Evolutionary conservation across 2,113 vertebrate species (phyloP).

Genomic region (Parus major): DNA sequence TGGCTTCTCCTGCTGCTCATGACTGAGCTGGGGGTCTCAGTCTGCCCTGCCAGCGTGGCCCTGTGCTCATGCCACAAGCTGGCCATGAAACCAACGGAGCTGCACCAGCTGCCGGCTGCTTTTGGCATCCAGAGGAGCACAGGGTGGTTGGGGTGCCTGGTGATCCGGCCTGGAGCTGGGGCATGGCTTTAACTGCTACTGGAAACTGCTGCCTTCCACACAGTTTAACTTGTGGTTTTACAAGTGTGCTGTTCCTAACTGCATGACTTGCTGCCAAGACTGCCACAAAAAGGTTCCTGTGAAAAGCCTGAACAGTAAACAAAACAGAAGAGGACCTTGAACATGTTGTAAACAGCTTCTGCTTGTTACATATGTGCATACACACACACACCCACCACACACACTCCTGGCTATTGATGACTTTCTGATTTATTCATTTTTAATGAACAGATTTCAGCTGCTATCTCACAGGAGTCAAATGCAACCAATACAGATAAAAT

Average conservation of each 20-base stretch:
- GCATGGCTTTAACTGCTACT: neutral
- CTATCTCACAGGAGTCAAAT: neutral
- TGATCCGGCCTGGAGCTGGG: neutral
- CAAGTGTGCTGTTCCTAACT: neutral
- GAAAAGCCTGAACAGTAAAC: slow-evolving; percentile 29
- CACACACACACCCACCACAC: neutral
- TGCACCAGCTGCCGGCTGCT: neutral
- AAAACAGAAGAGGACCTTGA: slow-evolving; percentile 19
- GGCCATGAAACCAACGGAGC: neutral
- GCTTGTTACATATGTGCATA: neutral
- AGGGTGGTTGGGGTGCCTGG: neutral
- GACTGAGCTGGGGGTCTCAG: accelerated
- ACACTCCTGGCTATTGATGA: neutral
- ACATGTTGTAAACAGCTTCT: slow-evolving; percentile 34
- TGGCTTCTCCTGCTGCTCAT: neutral
- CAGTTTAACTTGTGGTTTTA: neutral
- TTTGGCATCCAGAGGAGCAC: accelerated
- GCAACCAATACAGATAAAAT: neutral
- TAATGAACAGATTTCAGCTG: neutral
- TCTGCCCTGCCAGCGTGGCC: accelerated
- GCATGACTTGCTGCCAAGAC: neutral
- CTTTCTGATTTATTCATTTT: neutral
- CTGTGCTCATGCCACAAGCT: neutral
- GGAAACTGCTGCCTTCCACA: neutral
- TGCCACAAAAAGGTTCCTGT: neutral